phyloP scores from a whole-genome alignment of 2,113 vertebrate species.

The Hystrix cristata region DNA sequence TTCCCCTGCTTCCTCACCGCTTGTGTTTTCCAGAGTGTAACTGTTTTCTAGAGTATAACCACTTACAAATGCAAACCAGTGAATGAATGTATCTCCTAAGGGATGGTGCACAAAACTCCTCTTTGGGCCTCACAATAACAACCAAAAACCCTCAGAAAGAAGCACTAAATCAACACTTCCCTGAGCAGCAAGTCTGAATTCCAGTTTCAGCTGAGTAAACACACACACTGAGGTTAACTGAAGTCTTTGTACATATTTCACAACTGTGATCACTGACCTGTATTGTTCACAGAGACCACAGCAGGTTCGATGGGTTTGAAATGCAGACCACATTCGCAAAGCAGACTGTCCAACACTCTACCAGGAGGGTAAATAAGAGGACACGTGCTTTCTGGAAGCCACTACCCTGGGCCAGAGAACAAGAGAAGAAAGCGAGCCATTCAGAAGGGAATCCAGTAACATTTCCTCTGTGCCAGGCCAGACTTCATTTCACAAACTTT shows the following conservation, averaged over 20 bases:
- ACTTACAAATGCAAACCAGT: not conserved
- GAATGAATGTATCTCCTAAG: not conserved
- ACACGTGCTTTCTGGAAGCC: not conserved
- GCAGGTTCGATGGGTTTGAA: not conserved
- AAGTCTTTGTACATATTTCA: not conserved
- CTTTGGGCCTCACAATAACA: not conserved
- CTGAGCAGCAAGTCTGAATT: not conserved
- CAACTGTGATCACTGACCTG: not conserved
- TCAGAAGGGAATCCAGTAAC: not conserved
- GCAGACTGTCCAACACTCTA: not conserved
- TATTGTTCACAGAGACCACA: too few relatives aligned
- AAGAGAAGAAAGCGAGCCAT: not conserved
- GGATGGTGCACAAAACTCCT: not conserved
- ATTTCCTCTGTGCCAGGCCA: not conserved
- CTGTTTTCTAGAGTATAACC: not conserved
- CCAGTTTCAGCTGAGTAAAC: not conserved
- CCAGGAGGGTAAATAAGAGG: not conserved
- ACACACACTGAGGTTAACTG: not conserved
- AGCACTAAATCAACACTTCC: not conserved
- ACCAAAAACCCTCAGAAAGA: not conserved
- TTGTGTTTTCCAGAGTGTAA: not conserved
- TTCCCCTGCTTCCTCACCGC: not conserved
- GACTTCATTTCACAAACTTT: not conserved
- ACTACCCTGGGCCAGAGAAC: not conserved
- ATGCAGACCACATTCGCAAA: not conserved